Evolutionary conservation across 2,797 vertebrate genomes (phyloP).

Genomic region (Notoglanidium macrostoma): DNA sequence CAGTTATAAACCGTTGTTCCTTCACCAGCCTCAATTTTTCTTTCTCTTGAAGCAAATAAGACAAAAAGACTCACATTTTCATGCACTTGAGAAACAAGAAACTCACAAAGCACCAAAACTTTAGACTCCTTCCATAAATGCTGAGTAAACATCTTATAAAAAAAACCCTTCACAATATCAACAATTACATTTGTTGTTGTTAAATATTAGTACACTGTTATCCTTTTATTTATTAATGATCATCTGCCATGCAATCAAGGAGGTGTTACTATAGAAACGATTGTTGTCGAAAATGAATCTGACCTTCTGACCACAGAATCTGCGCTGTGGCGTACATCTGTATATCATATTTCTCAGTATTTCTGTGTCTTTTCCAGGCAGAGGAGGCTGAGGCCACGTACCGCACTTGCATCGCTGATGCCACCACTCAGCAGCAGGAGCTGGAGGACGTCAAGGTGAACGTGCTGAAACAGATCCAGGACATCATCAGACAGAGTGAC

Average conservation of each 20-base stretch:
- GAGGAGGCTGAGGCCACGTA: conserved; percentile 96
- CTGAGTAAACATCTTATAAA: not conserved
- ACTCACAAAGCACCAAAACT: not conserved
- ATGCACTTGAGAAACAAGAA: not conserved
- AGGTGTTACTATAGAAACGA: not conserved
- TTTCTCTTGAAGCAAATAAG: not conserved
- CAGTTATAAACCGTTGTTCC: not conserved
- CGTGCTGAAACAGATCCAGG: conserved; percentile 87
- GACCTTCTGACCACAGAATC: not conserved
- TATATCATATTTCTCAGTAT: not conserved
- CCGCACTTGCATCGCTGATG: conserved; percentile 89
- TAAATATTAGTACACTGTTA: not conserved
- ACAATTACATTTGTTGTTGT: not conserved
- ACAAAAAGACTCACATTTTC: not conserved
- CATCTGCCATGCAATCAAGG: not conserved
- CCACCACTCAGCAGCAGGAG: conserved; percentile 90
- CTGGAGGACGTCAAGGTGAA: conserved; percentile 95
- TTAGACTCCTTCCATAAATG: not conserved
- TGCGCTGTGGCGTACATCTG: not conserved
- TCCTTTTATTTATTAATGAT: not conserved
- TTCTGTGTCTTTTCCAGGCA: conserved; percentile 70
- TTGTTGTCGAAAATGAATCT: not conserved
- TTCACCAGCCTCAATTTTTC: not conserved
- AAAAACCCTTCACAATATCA: not conserved
- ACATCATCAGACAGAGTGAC: conserved; percentile 92